Evolutionary conservation across 23 tunicate genomes (phyloP).

Genomic region (Diplosoma virens): DNA sequence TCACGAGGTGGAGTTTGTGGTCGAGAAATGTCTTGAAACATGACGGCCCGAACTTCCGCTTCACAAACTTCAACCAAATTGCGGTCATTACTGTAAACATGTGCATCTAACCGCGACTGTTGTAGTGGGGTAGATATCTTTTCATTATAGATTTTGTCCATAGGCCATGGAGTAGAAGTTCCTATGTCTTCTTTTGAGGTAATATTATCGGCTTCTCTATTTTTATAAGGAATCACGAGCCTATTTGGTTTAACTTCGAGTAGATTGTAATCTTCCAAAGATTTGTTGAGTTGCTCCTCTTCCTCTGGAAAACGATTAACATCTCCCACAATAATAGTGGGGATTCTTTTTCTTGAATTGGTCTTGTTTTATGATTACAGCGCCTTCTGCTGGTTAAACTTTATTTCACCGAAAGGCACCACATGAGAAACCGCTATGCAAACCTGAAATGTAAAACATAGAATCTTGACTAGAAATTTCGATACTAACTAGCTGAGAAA

Average conservation of each 20-base stretch:
- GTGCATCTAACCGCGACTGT: constrained; percentile 37
- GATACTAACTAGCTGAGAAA: too few species aligned
- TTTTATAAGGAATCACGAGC: constrained; percentile 38
- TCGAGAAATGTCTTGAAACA: too few species aligned
- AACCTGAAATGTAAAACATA: too few species aligned
- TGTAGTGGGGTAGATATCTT: constrained; percentile 11
- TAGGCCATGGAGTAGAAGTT: constrained; percentile 61
- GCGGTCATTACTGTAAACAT: constrained; percentile 6
- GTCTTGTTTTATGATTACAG: too few species aligned
- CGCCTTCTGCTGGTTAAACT: constrained; percentile 30
- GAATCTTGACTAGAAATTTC: too few species aligned
- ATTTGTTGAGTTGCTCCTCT: constrained; percentile 10
- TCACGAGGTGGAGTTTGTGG: too few species aligned
- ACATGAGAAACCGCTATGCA: constrained; percentile 56
- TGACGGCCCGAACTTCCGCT: neutral
- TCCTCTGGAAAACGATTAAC: constrained; percentile 50
- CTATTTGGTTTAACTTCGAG: constrained; percentile 24
- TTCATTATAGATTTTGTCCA: constrained; percentile 10
- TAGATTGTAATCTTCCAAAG: constrained; percentile 13
- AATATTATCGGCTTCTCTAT: neutral
- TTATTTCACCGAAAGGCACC: constrained; percentile 40
- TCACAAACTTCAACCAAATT: neutral
- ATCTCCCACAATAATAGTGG: constrained; percentile 47
- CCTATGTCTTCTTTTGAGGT: constrained; percentile 27
- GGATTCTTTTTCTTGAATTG: too few species aligned